These are phyloP conservation scores for Delphinus delphis DNA, from an alignment of 2,113 vertebrate genomes.

Conservation along the genomic window DNA sequence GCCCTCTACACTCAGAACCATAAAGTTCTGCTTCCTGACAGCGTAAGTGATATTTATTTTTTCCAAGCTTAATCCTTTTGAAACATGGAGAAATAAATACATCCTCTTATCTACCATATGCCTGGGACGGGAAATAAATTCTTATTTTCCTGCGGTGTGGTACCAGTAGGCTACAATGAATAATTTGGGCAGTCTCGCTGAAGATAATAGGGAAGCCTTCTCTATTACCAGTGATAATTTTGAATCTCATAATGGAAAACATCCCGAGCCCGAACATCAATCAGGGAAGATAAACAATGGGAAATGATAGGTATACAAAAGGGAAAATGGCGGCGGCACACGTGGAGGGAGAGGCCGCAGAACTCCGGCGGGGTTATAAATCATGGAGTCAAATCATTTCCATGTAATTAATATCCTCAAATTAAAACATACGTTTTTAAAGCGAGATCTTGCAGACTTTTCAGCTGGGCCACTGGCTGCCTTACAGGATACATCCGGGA, in stretches of 20 bases:
- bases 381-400: conserved; percentile 80
- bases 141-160: conserved; percentile 83
- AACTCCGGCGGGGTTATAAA: conserved; percentile 83
- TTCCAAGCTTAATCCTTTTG: conserved; percentile 89
- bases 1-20: conserved; percentile 81
- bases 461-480: conserved; percentile 35
- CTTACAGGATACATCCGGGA: conserved; percentile 33
- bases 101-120: conserved; percentile 90
- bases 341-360: conserved; percentile 76
- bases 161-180: conserved; percentile 85
- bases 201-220: conserved; percentile 87
- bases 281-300: conserved; percentile 88
- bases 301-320: conserved; percentile 85
- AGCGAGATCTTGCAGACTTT: conserved; percentile 66
- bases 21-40: conserved; percentile 87
- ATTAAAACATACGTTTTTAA: conserved; percentile 84
- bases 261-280: conserved; percentile 84
- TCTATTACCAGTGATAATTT: conserved; percentile 89
- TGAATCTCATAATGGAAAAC: conserved; percentile 88
- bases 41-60: conserved; percentile 90
- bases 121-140: conserved; percentile 87
- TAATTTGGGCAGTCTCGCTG: conserved; percentile 85
- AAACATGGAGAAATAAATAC: conserved; percentile 91
- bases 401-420: conserved; percentile 84
- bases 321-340: conserved; percentile 80